Evolutionary conservation across 64 coral and sea anemone genomes (phyloP).

Genomic region (Pocillopora damicornis): DNA sequence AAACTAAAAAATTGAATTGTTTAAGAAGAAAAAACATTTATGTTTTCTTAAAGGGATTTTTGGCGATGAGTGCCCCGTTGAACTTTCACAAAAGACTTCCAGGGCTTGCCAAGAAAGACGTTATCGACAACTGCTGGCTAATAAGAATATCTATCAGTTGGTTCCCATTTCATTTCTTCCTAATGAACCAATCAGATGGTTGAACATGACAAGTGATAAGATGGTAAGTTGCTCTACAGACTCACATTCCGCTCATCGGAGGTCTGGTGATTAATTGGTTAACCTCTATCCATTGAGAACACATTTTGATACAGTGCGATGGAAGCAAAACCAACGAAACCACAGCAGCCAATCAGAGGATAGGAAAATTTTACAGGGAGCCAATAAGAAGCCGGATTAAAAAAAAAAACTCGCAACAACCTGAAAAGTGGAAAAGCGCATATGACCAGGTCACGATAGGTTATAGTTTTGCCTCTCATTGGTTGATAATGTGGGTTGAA

Average conservation of each 20-base stretch:
- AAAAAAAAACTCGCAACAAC: no score
- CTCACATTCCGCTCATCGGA: background rate
- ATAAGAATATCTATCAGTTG: background rate
- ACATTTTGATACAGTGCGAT: no score
- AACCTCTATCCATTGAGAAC: no score
- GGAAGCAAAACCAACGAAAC: no score
- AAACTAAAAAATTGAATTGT: background rate
- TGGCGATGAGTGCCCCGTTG: background rate
- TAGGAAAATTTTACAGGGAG: no score
- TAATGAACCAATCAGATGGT: conserved; percentile 22
- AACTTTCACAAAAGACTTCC: conserved; percentile 21
- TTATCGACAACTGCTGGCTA: background rate
- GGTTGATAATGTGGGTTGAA: no score
- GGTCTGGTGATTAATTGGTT: no score
- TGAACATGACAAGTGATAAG: background rate
- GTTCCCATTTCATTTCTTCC: background rate
- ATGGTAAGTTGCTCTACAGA: background rate
- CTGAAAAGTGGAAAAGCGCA: no score
- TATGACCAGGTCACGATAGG: no score
- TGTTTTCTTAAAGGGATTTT: background rate
- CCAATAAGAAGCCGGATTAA: no score
- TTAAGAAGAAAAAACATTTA: background rate
- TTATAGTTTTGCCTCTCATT: no score
- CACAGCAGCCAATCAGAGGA: no score
- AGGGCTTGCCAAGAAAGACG: background rate